Evolutionary conservation across 1,140 invertebrate species (phyloP).

Genomic region (Megalopta genalis): DNA sequence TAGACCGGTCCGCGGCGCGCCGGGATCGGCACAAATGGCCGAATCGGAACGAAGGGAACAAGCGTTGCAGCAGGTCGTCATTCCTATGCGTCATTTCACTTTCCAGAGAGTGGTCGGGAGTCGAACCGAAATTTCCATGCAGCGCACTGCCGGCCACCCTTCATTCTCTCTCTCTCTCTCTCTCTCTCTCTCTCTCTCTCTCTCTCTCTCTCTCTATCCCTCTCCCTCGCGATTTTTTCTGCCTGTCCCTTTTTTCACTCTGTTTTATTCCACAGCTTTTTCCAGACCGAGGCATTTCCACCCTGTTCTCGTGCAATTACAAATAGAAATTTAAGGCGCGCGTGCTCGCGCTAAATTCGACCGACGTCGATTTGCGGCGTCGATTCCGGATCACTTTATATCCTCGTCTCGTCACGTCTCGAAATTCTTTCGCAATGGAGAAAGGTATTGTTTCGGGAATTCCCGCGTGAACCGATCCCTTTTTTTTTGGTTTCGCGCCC

Average conservation of each 20-base stretch:
- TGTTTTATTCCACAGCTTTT: slow-evolving; percentile 4
- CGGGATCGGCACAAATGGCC: slow-evolving; percentile 39
- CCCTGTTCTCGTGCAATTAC: slow-evolving; percentile 38
- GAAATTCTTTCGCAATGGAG: neutral
- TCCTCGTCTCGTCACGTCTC: neutral
- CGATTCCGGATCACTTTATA: slow-evolving; percentile 26
- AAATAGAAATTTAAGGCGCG: slow-evolving; percentile 39
- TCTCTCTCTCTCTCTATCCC: too few relatives aligned
- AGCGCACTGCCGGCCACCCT: slow-evolving; percentile 7
- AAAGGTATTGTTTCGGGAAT: neutral
- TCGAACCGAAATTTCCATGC: slow-evolving; percentile 45
- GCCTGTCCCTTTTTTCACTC: neutral
- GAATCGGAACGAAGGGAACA: slow-evolving; percentile 35
- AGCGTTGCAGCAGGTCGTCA: slow-evolving; percentile 37
- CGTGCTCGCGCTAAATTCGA: slow-evolving; percentile 1
- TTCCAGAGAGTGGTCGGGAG: slow-evolving; percentile 20
- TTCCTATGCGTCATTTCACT: slow-evolving; percentile 50
- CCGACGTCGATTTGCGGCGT: slow-evolving; percentile 20
- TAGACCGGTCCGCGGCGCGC: neutral
- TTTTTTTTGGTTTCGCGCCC: too few relatives aligned
- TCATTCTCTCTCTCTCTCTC: neutral
- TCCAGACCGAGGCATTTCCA: neutral
- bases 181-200: neutral
- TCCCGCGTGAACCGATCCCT: neutral
- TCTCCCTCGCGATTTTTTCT: too few relatives aligned